Evolutionary conservation across 2,888 invertebrate species (phyloP).

Genomic region (Scelioninae gen. 1): DNA sequence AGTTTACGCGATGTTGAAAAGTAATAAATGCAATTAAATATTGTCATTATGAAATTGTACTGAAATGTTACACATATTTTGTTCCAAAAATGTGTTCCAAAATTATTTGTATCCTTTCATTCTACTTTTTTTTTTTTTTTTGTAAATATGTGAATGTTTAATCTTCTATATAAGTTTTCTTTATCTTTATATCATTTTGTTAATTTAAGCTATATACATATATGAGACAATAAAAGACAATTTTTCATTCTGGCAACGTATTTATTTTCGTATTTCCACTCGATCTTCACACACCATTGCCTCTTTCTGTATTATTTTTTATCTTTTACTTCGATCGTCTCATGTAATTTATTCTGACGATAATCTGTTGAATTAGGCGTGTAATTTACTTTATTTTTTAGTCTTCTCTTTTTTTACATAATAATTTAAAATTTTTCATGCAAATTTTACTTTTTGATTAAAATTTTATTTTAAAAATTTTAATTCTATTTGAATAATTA

Average conservation of each 20-base stretch:
- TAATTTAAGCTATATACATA: no score
- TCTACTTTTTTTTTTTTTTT: no score
- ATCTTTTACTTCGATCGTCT: constrained; percentile 4
- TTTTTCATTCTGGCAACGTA: constrained; percentile 6
- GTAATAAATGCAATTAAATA: constrained; percentile 18
- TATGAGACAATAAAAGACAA: constrained; percentile 8
- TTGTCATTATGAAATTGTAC: no score
- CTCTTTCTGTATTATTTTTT: constrained; percentile 17
- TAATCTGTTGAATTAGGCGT: constrained; percentile 17
- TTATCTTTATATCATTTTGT: no score
- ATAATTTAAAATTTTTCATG: not conserved
- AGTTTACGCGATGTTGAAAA: constrained; percentile 14
- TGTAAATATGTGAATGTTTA: no score
- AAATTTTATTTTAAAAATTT: no score
- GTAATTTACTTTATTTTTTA: no score
- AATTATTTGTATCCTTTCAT: no score
- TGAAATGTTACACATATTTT: no score
- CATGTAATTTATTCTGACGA: constrained; percentile 14
- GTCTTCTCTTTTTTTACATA: constrained; percentile 11
- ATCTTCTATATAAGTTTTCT: no score
- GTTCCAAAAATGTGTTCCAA: no score
- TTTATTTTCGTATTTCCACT: constrained; percentile 15
- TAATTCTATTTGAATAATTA: no score
- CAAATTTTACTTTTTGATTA: not conserved
- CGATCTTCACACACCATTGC: constrained; percentile 32